A percentile compares a stretch with the other conserved stretches of the same genome.
phyloP scores from a whole-genome alignment of 2,113 vertebrate species.

The Vicugna pacos region DNA sequence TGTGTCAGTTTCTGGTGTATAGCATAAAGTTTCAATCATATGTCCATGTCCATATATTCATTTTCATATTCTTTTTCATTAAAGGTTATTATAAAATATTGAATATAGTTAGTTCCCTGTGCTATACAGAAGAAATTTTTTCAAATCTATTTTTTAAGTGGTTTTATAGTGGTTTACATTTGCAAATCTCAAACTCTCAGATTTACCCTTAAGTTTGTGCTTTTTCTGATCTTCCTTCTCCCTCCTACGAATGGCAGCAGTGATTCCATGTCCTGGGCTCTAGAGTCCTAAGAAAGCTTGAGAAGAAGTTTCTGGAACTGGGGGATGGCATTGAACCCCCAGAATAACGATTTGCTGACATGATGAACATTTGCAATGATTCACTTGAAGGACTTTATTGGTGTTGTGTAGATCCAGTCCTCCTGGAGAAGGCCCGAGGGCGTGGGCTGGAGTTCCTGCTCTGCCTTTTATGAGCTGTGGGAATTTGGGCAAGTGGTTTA shows the following conservation, averaged over 20 bases:
- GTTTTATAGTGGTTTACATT: too few relatives aligned
- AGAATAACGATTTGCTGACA: neutral
- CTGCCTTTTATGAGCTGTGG: neutral
- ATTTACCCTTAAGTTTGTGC: neutral
- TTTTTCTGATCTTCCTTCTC: neutral
- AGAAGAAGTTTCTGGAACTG: neutral
- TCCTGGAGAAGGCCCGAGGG: neutral
- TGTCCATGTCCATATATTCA: too few relatives aligned
- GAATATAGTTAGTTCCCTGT: too few relatives aligned
- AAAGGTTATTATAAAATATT: too few relatives aligned
- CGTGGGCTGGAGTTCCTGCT: neutral
- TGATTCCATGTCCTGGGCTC: neutral
- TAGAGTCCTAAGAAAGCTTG: neutral
- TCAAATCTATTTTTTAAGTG: too few relatives aligned
- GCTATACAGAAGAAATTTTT: too few relatives aligned
- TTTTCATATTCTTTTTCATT: too few relatives aligned
- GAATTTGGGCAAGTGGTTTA: neutral
- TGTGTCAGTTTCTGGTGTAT: too few relatives aligned
- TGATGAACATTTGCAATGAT: constrained; percentile 53
- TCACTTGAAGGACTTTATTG: neutral
- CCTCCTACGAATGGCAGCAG: neutral
- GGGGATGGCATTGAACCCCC: neutral
- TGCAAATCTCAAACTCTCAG: too few relatives aligned
- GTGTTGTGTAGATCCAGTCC: neutral
- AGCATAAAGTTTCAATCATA: too few relatives aligned